Evolutionary conservation across 2,888 invertebrate species (phyloP), one percentile per base, ranked within the genome.

Genomic region (Poecilobothrus nobilitatus): DNA sequence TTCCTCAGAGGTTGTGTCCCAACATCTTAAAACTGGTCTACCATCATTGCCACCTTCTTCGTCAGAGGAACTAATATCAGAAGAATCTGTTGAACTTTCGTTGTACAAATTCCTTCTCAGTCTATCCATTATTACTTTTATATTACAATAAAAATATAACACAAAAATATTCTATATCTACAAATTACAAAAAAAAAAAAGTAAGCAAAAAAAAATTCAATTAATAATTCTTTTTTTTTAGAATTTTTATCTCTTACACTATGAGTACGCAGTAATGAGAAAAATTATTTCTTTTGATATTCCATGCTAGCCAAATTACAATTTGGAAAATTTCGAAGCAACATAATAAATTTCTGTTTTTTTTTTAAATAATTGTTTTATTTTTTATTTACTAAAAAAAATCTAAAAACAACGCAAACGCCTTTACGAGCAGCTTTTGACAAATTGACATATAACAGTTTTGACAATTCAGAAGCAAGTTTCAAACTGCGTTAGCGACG

Each of bases 41-140:
- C n/a, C 41, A 20, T 69, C 67, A 37, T 76, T 76, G 15, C 76
- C 75, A 20, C 72, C 74, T 68, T 72, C 72, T 41, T 77, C 78
- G 69, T 78, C 78, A 33, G 78, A 78, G 68, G 76, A 53, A 53
- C 53, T 53, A 12, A 53, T 77, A 70, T 79, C 78, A 66, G 75
- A 73, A 65, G 74, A 73, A 68, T 73, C 74, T 20, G 75, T 74
- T 4, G 74, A 74, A 65, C 71, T 72, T 71, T 75, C 75, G 69
- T 71, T 72, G 70, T 73, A 75, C 64, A 74, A 71, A 66, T 71
- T 72, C 20, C 71, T 70, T 64, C 66, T 69, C 64, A 73, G 73
- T 70, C 71, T 69, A 27, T 73, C 73, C 74, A 73, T 74, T 69
- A 22, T 53, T 27, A 27, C 2, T 53, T 53, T 53, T 53, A 12